Evolutionary conservation across 2,888 invertebrate genomes (phyloP), one percentile per base, ranked within the genome.

Genomic region (Tetranychus piercei): DNA sequence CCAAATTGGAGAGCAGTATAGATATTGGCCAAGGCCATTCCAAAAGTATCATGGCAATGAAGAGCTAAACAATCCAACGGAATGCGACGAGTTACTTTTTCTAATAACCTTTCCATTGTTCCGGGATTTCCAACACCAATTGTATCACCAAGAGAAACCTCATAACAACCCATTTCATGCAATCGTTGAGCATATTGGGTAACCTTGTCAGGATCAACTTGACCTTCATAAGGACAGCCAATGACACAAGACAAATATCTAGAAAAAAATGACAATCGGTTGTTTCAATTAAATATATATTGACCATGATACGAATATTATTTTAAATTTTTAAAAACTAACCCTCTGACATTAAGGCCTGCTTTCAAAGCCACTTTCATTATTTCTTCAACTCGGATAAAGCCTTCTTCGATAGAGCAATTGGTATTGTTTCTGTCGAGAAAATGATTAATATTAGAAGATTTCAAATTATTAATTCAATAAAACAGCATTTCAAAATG

Each of bases 11-110:
- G 84, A 18, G 94, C 91, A 6, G 90, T 88, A n/a, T 91, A 86
- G 78, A 96, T 89, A 83, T 99, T 99, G 1, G 91, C 87, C 73
- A 99, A 82, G 0, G 94, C 97, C 82, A 97, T 97, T 0, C 97
- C 97, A 80, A 96, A 97, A 0, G 97, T 99, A 82, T 99, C 95
- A 81, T 99, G 99, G 81, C 94, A 97, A 82, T 99, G 99, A 44
- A 97, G 87, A 0, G 96, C 97, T 74, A 95, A 84, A 9, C 83
- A 81, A 78, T 88, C 86, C 18, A 88, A 84, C 0, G 89, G 85
- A 1, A 87, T 83, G 0, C 88, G 85, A 9, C 88, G 81, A 9
- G 88, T 81, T 0, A 96, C 88, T 81, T 90, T 91, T 74, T 87
- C 84, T 70, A 99, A 82, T 85, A 99, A 87, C 67, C 84, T 83